Base-by-base conservation (phyloP, 1,140 invertebrate species). In the Dendrolimus kikuchii region DNA sequence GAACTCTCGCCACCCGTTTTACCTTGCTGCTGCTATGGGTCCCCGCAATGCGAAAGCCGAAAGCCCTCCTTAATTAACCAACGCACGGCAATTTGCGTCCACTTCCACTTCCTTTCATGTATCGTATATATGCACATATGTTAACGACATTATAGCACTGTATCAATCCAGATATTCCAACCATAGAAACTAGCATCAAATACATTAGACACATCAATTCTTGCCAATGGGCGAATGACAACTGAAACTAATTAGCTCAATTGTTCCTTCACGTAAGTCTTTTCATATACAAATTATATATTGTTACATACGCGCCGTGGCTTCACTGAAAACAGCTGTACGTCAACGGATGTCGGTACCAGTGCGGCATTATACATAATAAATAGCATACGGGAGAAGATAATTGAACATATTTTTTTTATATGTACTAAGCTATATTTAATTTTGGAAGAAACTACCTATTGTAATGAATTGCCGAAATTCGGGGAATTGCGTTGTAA, bases 1-100 rank as follows among this genome's bases (percentile, higher is more conserved):
- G 76, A 74, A 71, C 70, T 74, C 75, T 69, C 74, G 75, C 72
- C 75, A 81, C 81, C 81, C 81, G 77, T 79, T 77, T 83, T 84
- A 84, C 77, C 81, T 84, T 73, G 81, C 77, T 79, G 77, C 81
- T 66, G 76, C 75, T 81, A 81, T 72, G 79, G 79, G 77, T 79
- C 78, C 77, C 79, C 81, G 74, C 69, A 67, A 57, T 68, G 70
- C 68, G 68, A 74, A 78, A 80, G 80, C 77, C 74, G 68, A 74
- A 78, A 80, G 80, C 77, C 74, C 75, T 74, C 64, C 55, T 49
- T 66, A 66, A 70, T 69, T 63, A 62, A 64, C 55, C 44, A 57
- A 57, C 63, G 50, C 66, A 60, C 65, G 62, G 62, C 69, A 57
- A 65, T 62, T 60, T 59, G 50, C 64, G 63, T 58, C 55, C 53